Base-by-base conservation (phyloP, 2,797 vertebrate genomes). In the Synanceia verrucosa region DNA sequence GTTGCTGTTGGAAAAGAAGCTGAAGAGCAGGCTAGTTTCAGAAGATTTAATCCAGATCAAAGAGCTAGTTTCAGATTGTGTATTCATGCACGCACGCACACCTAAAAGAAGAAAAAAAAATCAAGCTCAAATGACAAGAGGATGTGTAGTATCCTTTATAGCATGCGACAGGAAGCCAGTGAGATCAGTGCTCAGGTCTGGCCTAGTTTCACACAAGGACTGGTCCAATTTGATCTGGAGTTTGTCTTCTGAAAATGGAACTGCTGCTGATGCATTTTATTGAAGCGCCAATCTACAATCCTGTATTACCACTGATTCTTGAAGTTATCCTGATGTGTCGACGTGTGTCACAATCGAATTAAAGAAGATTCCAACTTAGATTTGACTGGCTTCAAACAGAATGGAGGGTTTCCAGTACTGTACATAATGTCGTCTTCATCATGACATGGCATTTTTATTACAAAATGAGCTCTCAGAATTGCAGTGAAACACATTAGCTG, bases 321-420 rank as follows among this genome's bases (percentile, higher is more conserved):
- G 74, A 90, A 79, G 48, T 83, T 82, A 82, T 82, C 88, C 86
- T 88, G 81, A 86, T 90, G 88, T 89, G 83, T 87, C 66, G 60
- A 82, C 78, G 79, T 86, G 79, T 86, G 83, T 90, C 81, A 84
- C 86, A 86, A 82, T 81, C 85, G 26, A 88, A 92, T 93, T 89
- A 92, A 91, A 93, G 77, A 81, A 84, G 65, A 89, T 87, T 89
- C 74, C 83, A 90, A 90, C 85, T 78, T 87, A 78, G 82, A 80
- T 75, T 70, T 76, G 84, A 84, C 59, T 88, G 79, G 52, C 70
- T 78, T 88, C 55, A 44, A 65, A 77, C 4, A 16, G 44, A n/a
- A 41, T 41, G 39, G 7, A 24, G 47, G 39, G 36, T 80, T 62
- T 79, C 46, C 28, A 52, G 16, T 43, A 21, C 13, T 81, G 47